Base-by-base conservation (phyloP, 1,140 invertebrate genomes). In the Cepaea nemoralis region DNA sequence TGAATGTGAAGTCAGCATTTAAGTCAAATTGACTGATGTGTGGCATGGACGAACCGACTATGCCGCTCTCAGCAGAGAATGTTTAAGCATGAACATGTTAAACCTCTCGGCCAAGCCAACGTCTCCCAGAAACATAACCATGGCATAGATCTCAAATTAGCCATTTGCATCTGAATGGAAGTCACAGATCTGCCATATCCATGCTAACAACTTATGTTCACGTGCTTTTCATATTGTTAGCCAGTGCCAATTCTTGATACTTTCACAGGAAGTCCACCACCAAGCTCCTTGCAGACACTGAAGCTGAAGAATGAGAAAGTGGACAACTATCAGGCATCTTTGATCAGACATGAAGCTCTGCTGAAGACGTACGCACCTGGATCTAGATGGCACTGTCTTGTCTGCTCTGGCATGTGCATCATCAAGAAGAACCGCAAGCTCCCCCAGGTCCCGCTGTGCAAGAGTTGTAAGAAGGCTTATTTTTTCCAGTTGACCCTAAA, bases 381-480 rank as follows among this genome's bases (percentile, higher is more conserved):
- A 27, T 27, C n/a, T 31, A 80, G 27, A 35, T n/a, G 45, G 6
- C 31, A 10, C 24, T 80, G 78, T 73, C 42, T 80, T 27, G 78
- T 80, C 2, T 80, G 78, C 27, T 24, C 22, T 33, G 22, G 39
- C 27, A 3, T 50, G n/a, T 71, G 67, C 33, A 31, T 27, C 39
- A 48, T 80, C 42, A 80, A 71, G 24, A 42, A 70, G 45, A 80
- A 73, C 37, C 78, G 78, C 24, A 71, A 71, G 24, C 69, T 80
- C 2, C 78, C 78, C 31, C 27, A n/a, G n/a, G 67, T 80, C 8
- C 78, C 78, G 5, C 31, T 80, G 0, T 80, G 78, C 59, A 80
- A 80, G 59, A 67, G 27, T 19, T 80, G 78, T 67, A 71, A 59
- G 69, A 80, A 73, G 33, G 3, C 31, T 8, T 73, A 71, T 67